These are phyloP conservation scores for Albula goreensis DNA, from an alignment of 2,113 vertebrate species.

Conservation along the genomic window DNA sequence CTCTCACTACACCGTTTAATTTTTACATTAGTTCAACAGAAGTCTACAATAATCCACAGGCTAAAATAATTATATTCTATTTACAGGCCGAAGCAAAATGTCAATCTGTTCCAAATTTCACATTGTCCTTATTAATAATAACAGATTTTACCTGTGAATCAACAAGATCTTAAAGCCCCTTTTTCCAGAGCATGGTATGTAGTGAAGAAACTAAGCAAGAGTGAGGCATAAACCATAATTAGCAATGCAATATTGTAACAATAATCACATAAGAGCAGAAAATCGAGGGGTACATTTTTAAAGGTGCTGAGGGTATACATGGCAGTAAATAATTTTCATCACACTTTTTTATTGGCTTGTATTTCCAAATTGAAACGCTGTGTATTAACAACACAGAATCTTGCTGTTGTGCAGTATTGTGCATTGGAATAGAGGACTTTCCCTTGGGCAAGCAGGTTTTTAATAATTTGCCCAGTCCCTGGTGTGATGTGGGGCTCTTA, in stretches of 20 bases:
- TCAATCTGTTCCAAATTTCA: not conserved
- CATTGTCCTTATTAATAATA: not conserved
- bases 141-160: not conserved
- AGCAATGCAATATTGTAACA: not conserved
- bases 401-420: conserved; percentile 3
- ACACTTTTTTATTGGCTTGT: not conserved
- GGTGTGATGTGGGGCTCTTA: conserved; percentile 18
- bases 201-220: not conserved
- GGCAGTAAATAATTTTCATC: not conserved
- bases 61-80: not conserved
- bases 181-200: not conserved
- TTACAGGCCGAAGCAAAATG: not conserved
- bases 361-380: not conserved
- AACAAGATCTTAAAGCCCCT: not conserved
- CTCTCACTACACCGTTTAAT: not conserved
- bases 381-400: conserved; percentile 19
- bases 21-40: not conserved
- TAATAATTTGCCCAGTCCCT: conserved; percentile 26
- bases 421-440: not conserved
- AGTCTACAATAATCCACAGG: not conserved
- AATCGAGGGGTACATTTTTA: not conserved
- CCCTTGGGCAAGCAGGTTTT: conserved; percentile 8
- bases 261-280: not conserved
- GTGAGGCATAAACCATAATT: not conserved
- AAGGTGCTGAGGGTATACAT: not conserved